Base-by-base conservation (phyloP, 1,140 invertebrate species). In the Sweltsa coloradensis region DNA sequence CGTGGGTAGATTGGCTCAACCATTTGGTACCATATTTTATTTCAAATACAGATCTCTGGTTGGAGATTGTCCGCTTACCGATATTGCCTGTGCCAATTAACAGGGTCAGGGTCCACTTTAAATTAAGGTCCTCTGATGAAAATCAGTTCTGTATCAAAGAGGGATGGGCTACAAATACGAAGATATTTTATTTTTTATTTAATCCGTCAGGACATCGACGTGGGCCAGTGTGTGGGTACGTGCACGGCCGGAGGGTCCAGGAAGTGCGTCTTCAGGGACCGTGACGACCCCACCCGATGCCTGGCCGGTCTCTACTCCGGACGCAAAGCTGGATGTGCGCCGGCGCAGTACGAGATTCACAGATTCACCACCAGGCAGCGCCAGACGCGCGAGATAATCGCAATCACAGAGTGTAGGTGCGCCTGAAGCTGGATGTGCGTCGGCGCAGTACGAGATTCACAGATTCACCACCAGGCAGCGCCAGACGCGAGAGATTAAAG, bases 131-230 rank as follows among this genome's bases (percentile, higher is more conserved):
- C n/a, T n/a, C n/a, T n/a, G n/a, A n/a, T n/a, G n/a, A n/a, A n/a
- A n/a, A n/a, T n/a, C n/a, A n/a, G n/a, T n/a, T n/a, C n/a, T n/a
- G n/a, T n/a, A n/a, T n/a, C n/a, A n/a, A n/a, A n/a, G n/a, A n/a
- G n/a, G 57, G 57, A 66, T 52, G 59, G n/a, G n/a, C n/a, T n/a
- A n/a, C n/a, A n/a, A n/a, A n/a, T n/a, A n/a, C n/a, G n/a, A n/a
- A n/a, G n/a, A n/a, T n/a, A n/a, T n/a, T n/a, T n/a, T n/a, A n/a
- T n/a, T n/a, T n/a, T n/a, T n/a, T n/a, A n/a, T n/a, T n/a, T n/a
- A n/a, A n/a, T n/a, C n/a, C n/a, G n/a, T 11, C 27, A 72, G 70
- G 57, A 66, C 52, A 68, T 73, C 48, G 69, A 72, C 47, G 63
- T 73, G 24, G 70, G 70, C 14, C 61, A 66, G 46, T 73, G 70